Base-by-base conservation (phyloP, 92 coral and sea anemone species). In the Palythoa heliodiscus region DNA sequence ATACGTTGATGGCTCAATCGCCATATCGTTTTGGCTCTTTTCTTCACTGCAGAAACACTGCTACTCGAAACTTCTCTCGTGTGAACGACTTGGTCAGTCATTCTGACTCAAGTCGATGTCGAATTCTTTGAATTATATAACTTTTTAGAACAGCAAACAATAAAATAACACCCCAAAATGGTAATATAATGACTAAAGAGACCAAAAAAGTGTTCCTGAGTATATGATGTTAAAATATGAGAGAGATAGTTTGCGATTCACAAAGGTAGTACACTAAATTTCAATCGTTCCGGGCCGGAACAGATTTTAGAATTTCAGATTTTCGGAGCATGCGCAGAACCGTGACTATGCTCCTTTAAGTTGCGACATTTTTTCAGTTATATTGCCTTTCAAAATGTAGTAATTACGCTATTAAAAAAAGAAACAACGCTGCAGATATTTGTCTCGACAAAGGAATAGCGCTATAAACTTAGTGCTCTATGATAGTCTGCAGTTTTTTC, bases 31-130 rank as follows among this genome's bases (percentile, higher is more conserved):
- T 43, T 76, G 68, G 82, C 68, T 76, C 69, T 55, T 76, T 76
- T 54, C 82, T 76, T 25, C 82, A 76, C 69, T 0, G 55, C 25
- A 54, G 69, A 57, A 76, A 48, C 50, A 76, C 82, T 57, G 24
- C 69, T 50, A 3, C 82, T 29, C 82, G 50, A 54, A 76, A 76
- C 3, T 14, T 29, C 14, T 77, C 14, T 77, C 7, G 82, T 77
- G 25, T 77, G 57, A 77, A 57, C 82, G 23, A 77, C 53, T 77
- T 77, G n/a, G 82, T 76, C 68, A 76, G 68, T 76, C 69, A 57
- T 76, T 76, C 82, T 76, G 82, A 76, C 55, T 76, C 25, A 29
- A 15, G 20, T 58, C 66, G 19, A 58, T 58, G 22, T 58, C 66
- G 66, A 58, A 58, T 58, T 12, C 4, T 58, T 58, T 58, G 66